These are phyloP conservation scores for Clinocottus analis DNA, from an alignment of 2,113 vertebrate genomes.

Conservation along the genomic window DNA sequence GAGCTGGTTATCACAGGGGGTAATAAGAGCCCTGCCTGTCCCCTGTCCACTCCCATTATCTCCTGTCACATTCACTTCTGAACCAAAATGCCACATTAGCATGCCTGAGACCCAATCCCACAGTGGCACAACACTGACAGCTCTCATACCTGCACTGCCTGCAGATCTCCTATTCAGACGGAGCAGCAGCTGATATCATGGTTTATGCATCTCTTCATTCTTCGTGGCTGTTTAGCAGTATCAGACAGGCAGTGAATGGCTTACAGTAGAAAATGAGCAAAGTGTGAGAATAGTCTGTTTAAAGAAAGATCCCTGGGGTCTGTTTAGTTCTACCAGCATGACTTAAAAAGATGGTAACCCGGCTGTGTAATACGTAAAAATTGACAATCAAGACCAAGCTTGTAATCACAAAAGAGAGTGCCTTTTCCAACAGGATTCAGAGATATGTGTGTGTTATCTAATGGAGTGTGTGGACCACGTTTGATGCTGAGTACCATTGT, in stretches of 20 bases:
- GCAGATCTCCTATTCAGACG: slow-evolving; percentile 55
- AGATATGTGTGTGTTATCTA: slow-evolving; percentile 23
- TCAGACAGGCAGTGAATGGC: slow-evolving; percentile 32
- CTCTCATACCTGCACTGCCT: slow-evolving; percentile 43
- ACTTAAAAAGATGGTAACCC: not conserved
- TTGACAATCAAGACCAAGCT: not conserved
- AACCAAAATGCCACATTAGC: slow-evolving; percentile 82
- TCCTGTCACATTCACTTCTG: slow-evolving; percentile 69
- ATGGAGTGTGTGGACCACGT: slow-evolving; percentile 30
- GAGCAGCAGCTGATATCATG: slow-evolving; percentile 53
- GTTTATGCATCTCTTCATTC: slow-evolving; percentile 61
- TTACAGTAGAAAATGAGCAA: slow-evolving; percentile 5
- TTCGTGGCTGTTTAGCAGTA: slow-evolving; percentile 32
- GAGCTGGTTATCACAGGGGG: slow-evolving; percentile 56
- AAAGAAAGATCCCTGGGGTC: slow-evolving; percentile 13
- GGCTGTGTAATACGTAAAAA: not conserved
- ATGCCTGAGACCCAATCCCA: slow-evolving; percentile 60
- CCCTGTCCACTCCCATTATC: slow-evolving; percentile 70
- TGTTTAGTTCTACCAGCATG: slow-evolving; percentile 2
- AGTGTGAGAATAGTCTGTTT: slow-evolving; percentile 17
- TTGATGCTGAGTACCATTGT: slow-evolving; percentile 60
- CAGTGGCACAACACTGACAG: slow-evolving; percentile 52
- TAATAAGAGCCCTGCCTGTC: slow-evolving; percentile 58
- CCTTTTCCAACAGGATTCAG: slow-evolving; percentile 11
- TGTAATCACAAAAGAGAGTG: not conserved